Base-by-base conservation (phyloP, 2,113 vertebrate species). In the Aegypius monachus region DNA sequence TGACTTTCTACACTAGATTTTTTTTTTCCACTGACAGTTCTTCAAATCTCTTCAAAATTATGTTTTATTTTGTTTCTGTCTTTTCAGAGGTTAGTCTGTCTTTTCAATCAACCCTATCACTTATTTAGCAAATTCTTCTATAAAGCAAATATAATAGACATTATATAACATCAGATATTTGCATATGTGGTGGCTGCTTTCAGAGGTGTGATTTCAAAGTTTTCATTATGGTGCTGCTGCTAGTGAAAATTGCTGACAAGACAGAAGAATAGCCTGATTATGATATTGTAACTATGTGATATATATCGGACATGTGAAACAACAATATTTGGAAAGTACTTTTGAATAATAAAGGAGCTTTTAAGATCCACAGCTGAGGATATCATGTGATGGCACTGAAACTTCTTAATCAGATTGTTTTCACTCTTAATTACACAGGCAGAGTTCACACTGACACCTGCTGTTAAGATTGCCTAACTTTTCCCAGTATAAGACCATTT, bases 401-500 rank as follows among this genome's bases (percentile, higher is more conserved):
- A 95, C 40, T 65, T 75, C 77, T 72, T 68, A 58, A 94, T 79
- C 73, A 85, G 77, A 87, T 65, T 95, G 43, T 48, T 89, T 92
- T 93, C 65, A 75, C 26, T 20, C 61, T 84, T 93, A 93, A 91
- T 91, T 88, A 89, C 21, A 58, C 45, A 92, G 38, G 38, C 45
- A 93, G 93, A 94, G 70, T 85, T 96, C 66, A 89, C 71, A 96
- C 77, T 95, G 91, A 97, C 91, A 91, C 81, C 95, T 96, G 66
- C 96, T 93, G 96, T 96, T 97, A 84, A 91, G 81, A 86, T 17
- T 88, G 50, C 42, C 45, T 77, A 86, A 89, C 25, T 75, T 91
- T 85, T 87, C 72, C 36, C 40, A 81, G 56, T 74, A 26, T 31
- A 81, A 86, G 16, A 72, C 43, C 56, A 56, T 94, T 94, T 95